These are phyloP conservation scores for Ailurus styani DNA, from an alignment of 2,113 vertebrate species.

Conservation along the genomic window DNA sequence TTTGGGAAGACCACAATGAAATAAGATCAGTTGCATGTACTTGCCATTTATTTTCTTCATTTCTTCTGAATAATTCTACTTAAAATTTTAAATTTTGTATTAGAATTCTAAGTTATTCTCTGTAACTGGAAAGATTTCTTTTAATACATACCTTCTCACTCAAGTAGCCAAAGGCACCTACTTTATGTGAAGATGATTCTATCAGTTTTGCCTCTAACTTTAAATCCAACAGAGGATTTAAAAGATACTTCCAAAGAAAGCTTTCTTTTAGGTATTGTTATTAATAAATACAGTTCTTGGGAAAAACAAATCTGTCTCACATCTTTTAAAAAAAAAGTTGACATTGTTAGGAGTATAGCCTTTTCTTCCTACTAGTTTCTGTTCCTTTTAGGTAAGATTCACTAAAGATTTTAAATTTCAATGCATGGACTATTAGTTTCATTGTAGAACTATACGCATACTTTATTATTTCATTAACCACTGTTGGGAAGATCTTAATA, in stretches of 20 bases:
- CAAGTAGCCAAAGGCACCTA: neutral
- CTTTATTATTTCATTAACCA: neutral
- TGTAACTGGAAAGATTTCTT: conserved; percentile 6
- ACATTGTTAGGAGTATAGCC: neutral
- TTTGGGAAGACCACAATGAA: neutral
- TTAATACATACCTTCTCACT: neutral
- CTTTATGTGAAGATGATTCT: neutral
- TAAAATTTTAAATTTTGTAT: neutral
- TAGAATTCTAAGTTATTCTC: neutral
- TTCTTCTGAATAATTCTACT: conserved; percentile 19
- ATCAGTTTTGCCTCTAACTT: neutral
- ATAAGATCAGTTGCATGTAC: neutral
- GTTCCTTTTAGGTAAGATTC: neutral
- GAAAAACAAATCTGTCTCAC: conserved; percentile 27
- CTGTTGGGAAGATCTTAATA: neutral
- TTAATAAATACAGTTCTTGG: neutral
- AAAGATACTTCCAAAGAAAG: conserved; percentile 17
- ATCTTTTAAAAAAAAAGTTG: neutral
- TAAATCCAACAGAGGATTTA: conserved; percentile 10
- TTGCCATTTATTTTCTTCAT: neutral
- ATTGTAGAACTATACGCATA: neutral
- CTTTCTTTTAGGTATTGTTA: conserved; percentile 13
- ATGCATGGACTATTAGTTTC: neutral
- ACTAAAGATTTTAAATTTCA: neutral
- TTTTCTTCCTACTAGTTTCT: neutral